Evolutionary conservation across 2,113 vertebrate species (phyloP).

Genomic region (Pyxicephalus adspersus): DNA sequence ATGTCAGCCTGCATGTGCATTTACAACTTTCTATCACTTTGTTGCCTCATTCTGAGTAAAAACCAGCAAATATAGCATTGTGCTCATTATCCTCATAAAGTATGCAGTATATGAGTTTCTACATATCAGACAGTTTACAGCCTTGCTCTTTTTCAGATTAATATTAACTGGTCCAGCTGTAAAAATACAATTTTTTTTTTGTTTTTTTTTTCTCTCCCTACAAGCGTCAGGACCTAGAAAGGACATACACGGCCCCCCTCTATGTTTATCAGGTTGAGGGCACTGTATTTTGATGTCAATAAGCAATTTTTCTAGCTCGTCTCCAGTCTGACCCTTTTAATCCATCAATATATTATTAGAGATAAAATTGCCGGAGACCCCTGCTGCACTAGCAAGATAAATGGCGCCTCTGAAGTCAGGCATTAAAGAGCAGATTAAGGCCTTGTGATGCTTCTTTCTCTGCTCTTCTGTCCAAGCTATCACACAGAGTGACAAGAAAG

Average conservation of each 20-base stretch:
- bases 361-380: conserved; percentile 99
- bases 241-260: conserved; percentile 76
- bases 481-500: conserved; percentile 99
- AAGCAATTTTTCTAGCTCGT: conserved; percentile 99
- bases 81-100: conserved; percentile 9
- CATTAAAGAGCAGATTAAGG: conserved; percentile 99
- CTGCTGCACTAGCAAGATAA: conserved; percentile 99
- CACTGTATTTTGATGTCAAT: conserved; percentile 99
- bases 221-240: conserved; percentile 52
- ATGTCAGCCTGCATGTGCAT: not conserved
- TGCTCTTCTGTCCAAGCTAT: conserved; percentile 99
- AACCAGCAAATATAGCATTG: not conserved
- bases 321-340: conserved; percentile 99
- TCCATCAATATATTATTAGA: conserved; percentile 99
- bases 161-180: conserved; percentile 37
- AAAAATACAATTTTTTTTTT: conserved; percentile 49
- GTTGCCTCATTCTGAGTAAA: not conserved
- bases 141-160: conserved; percentile 34
- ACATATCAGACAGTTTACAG: conserved; percentile 30
- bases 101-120: conserved; percentile 23
- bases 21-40: not conserved
- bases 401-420: conserved; percentile 99
- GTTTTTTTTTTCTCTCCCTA: conserved; percentile 20
- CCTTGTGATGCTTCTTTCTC: conserved; percentile 99
- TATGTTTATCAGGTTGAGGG: conserved; percentile 99